phyloP scores from a whole-genome alignment of 2,113 vertebrate genomes.

The Podarcis cretensis region DNA sequence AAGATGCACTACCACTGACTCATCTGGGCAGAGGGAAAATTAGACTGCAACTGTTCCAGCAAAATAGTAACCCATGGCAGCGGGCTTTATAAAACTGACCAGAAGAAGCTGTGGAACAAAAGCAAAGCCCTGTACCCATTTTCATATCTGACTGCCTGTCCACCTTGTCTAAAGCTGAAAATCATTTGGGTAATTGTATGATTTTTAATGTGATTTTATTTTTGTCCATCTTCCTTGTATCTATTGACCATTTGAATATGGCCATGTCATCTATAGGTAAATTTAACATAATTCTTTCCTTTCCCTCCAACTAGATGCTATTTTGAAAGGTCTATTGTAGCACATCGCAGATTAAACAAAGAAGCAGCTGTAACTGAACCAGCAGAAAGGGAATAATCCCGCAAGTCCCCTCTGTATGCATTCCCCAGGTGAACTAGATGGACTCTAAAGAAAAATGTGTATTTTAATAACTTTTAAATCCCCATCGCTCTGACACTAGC shows the following conservation, averaged over 20 bases:
- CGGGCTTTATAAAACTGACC: background rate
- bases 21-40: background rate
- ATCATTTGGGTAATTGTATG: background rate
- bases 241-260: background rate
- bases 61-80: background rate
- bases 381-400: background rate
- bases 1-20: background rate
- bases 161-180: background rate
- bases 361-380: conserved; percentile 5
- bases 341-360: background rate
- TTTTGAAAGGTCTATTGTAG: background rate
- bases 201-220: background rate
- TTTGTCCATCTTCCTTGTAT: background rate
- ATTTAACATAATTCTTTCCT: background rate
- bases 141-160: background rate
- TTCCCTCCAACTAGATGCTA: background rate
- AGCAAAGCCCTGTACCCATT: background rate
- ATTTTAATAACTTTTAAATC: conserved; percentile 33
- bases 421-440: conserved; percentile 28
- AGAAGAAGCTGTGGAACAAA: background rate
- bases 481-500: conserved; percentile 23
- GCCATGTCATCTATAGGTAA: background rate
- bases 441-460: conserved; percentile 19
- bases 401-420: background rate
- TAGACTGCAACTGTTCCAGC: background rate